Evolutionary conservation across 2,113 vertebrate species (phyloP), one percentile per base, ranked within the genome.

Genomic region (Corythoichthys haematopterus): DNA sequence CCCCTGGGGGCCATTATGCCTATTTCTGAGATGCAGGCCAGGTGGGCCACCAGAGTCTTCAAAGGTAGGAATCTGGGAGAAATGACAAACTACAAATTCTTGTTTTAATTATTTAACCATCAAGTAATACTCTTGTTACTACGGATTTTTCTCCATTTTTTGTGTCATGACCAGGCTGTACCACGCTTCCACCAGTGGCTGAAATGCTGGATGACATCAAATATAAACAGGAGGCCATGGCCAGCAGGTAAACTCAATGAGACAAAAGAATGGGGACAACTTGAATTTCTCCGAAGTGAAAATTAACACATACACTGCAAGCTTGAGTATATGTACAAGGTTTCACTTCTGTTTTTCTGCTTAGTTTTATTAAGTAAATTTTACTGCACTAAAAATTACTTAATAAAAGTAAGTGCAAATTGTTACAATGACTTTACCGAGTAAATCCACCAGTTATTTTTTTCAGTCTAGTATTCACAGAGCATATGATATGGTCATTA

Each of bases 1-100:
- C 95, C 95, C 0, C 56, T 94, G 15, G 96, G 96, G 16, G 93
- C 96, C 75, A 91, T 98, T 62, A 97, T 97, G 94, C 94, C 96
- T 40, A 85, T 96, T 83, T 87, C 95, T 0, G 95, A 98, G 86
- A 87, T 98, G 63, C 96, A 98, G 78, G 91, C 90, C 50, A 91
- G 94, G 64, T 98, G 93, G 94, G 94, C 88, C 55, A 92, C 92
- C 2, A 90, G 83, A 0, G 84, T 97, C 53, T 97, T 98, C 65
- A 96, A 95, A 90, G 95, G 96, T 96, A 84, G 59, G 1, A 36
- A 11, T 46, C 40, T 14, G 43, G 20, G n/a, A n/a, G 38, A 46
- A 45, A 20, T 52, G 20, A 52, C 51, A 20, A 20, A 6, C 6
- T 53, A 2, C 52, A 20, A 28, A 12, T 35, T n/a, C 51, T 52